These are phyloP conservation scores for Acyrthosiphon pisum DNA, from an alignment of 1,140 invertebrate genomes.

Conservation along the genomic window DNA sequence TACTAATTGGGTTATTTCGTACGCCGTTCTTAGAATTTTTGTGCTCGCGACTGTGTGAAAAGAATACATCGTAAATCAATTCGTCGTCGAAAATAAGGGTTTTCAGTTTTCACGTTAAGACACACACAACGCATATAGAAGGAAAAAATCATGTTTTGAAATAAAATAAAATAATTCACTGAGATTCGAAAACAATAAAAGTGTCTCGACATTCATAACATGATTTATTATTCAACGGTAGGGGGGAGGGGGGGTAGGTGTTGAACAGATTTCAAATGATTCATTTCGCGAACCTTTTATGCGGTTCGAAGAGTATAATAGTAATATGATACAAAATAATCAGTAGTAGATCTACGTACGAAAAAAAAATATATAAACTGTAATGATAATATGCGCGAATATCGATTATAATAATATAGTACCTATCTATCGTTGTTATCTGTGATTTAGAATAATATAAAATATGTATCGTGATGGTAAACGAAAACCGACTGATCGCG, in stretches of 20 bases:
- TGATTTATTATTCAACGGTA: not conserved
- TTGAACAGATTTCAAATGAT: not conserved
- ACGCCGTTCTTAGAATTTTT: not conserved
- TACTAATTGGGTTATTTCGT: not conserved
- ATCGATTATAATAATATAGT: too few relatives aligned
- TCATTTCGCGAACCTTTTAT: not conserved
- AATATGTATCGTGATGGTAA: not conserved
- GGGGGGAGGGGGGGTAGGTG: not conserved
- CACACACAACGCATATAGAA: not conserved
- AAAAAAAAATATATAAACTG: too few relatives aligned
- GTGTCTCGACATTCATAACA: not conserved
- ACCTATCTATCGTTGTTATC: too few relatives aligned
- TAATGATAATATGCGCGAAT: too few relatives aligned
- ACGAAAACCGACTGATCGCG: not conserved
- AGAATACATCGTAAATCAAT: not conserved
- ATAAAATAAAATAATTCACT: not conserved
- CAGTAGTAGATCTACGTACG: not conserved
- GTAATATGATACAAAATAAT: not conserved
- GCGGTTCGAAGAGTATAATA: not conserved
- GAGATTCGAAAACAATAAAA: conserved; percentile 30
- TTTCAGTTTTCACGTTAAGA: not conserved
- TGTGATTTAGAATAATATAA: not conserved
- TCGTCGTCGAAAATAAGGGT: not conserved
- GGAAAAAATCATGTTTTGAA: not conserved
- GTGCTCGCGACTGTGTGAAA: not conserved